Evolutionary conservation across 1,140 invertebrate species (phyloP).

Genomic region (Gryon sp.): DNA sequence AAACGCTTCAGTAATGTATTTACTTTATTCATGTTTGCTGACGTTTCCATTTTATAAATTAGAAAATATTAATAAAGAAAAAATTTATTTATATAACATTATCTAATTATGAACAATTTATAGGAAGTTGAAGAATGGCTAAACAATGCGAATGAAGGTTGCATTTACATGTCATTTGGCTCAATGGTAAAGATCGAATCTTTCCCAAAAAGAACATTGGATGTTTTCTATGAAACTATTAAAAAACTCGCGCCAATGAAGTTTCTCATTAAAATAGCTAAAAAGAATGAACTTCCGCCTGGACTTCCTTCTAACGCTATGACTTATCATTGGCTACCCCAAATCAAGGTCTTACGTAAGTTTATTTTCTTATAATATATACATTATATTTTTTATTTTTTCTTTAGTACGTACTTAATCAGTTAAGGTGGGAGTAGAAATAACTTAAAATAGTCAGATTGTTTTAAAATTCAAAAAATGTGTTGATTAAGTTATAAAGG

Average conservation of each 20-base stretch:
- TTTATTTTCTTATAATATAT: too few relatives aligned
- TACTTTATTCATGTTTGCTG: neutral
- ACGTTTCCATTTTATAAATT: too few relatives aligned
- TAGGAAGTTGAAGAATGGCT: slow-evolving; percentile 84
- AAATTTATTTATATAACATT: slow-evolving; percentile 54
- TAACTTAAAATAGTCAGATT: too few relatives aligned
- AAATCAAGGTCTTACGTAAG: slow-evolving; percentile 78
- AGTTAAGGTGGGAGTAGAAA: too few relatives aligned
- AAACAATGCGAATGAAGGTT: slow-evolving; percentile 84
- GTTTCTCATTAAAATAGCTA: slow-evolving; percentile 68
- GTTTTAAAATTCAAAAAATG: too few relatives aligned
- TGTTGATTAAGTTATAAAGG: too few relatives aligned
- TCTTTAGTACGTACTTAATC: too few relatives aligned
- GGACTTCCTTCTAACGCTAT: slow-evolving; percentile 82
- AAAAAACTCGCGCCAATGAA: slow-evolving; percentile 68
- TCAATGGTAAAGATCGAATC: slow-evolving; percentile 84
- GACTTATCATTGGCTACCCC: slow-evolving; percentile 83
- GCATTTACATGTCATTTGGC: slow-evolving; percentile 87
- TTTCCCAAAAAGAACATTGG: slow-evolving; percentile 65
- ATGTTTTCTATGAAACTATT: slow-evolving; percentile 64
- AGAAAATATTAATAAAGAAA: too few relatives aligned
- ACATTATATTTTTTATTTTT: too few relatives aligned
- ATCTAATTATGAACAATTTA: too few relatives aligned
- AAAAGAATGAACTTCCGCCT: slow-evolving; percentile 66
- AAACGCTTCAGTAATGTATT: too few relatives aligned